Evolutionary conservation across 2,888 invertebrate species (phyloP).

Genomic region (Syrista parreyssii): DNA sequence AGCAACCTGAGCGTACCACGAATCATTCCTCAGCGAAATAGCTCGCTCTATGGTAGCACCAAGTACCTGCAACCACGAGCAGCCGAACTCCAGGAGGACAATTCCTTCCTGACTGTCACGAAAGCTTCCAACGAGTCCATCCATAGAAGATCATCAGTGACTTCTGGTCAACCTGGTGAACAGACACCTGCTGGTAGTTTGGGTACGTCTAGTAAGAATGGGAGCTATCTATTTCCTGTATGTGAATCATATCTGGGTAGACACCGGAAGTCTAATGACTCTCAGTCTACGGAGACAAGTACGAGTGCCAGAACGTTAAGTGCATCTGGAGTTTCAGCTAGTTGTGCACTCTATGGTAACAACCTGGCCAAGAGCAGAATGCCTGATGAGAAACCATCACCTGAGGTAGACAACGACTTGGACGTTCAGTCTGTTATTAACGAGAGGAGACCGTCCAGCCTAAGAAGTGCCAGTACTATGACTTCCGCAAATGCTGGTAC

Average conservation of each 20-base stretch:
- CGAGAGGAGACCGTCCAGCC: slow-evolving; percentile 59
- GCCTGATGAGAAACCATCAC: slow-evolving; percentile 25
- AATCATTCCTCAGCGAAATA: slow-evolving; percentile 57
- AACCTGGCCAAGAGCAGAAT: slow-evolving; percentile 10
- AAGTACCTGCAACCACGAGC: slow-evolving; percentile 64
- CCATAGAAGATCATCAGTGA: slow-evolving; percentile 35
- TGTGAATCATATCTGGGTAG: slow-evolving; percentile 4
- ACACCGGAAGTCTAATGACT: slow-evolving; percentile 14
- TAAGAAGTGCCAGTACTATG: slow-evolving; percentile 36
- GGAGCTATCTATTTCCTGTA: slow-evolving; percentile 16
- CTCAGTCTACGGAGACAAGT: slow-evolving; percentile 10
- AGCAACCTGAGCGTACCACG: slow-evolving; percentile 59
- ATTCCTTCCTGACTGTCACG: slow-evolving; percentile 43
- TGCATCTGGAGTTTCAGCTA: slow-evolving; percentile 1
- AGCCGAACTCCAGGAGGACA: slow-evolving; percentile 37
- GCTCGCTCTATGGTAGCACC: slow-evolving; percentile 67
- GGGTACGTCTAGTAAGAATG: slow-evolving; percentile 11
- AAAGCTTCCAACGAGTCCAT: slow-evolving; percentile 42
- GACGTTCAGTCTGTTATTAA: slow-evolving; percentile 63
- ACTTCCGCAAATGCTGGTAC: slow-evolving; percentile 11
- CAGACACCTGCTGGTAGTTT: slow-evolving; percentile 24
- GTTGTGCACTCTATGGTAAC: slow-evolving; percentile 13
- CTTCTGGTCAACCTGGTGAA: slow-evolving; percentile 27
- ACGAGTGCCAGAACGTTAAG: background rate
- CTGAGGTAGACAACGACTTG: slow-evolving; percentile 36